phyloP scores from a whole-genome alignment of 2,113 vertebrate species.

The Phaethornis superciliosus region DNA sequence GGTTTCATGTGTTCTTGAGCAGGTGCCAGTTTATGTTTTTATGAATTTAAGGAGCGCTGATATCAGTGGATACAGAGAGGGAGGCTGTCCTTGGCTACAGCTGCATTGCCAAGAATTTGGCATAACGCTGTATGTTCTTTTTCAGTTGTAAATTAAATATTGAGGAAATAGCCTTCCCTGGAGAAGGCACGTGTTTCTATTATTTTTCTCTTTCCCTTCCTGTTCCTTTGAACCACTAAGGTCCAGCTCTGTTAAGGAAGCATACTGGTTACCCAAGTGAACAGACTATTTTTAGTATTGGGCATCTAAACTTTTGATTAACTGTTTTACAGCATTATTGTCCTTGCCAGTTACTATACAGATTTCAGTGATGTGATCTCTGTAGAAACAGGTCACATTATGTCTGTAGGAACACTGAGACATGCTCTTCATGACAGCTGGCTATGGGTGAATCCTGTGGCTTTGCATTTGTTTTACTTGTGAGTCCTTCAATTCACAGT shows the following conservation, averaged over 20 bases:
- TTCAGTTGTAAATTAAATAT: neutral
- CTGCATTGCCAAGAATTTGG: neutral
- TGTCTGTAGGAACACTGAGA: neutral
- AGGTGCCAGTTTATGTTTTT: neutral
- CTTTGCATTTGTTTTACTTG: neutral
- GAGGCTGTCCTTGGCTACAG: neutral
- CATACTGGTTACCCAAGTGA: neutral
- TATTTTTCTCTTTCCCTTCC: neutral
- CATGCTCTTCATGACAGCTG: neutral
- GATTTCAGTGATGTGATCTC: neutral
- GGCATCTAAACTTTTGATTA: neutral
- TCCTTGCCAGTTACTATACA: neutral
- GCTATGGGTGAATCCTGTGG: rapidly evolving
- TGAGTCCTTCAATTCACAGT: neutral
- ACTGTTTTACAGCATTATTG: neutral
- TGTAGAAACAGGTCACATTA: neutral
- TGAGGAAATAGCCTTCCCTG: neutral
- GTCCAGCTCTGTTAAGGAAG: neutral
- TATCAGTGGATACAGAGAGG: neutral
- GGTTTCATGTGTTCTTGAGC: neutral
- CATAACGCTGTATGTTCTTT: neutral
- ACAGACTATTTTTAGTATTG: neutral
- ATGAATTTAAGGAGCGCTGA: neutral
- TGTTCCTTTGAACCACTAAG: neutral
- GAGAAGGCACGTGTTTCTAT: neutral